A percentile compares a stretch with the other conserved stretches of the same genome.
Evolutionary conservation across 2,797 vertebrate genomes (phyloP).

Genomic region (Ctenopoma kingsleyae): DNA sequence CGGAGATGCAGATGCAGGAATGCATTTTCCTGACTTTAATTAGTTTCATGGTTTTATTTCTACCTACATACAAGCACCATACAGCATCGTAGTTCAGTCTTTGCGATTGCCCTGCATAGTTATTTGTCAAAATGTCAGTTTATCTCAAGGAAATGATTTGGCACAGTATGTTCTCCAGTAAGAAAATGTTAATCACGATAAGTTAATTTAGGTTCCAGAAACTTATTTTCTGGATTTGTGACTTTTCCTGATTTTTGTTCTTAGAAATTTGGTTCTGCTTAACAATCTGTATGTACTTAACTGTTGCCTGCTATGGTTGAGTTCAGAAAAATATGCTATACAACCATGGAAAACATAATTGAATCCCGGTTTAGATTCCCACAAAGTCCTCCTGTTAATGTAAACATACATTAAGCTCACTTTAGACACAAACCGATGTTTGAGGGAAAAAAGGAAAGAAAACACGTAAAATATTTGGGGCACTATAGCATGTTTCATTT

Average conservation of each 20-base stretch:
- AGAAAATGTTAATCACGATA: conserved; percentile 7
- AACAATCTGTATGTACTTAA: conserved; percentile 27
- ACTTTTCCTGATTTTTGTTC: conserved; percentile 5
- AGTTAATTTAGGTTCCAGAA: neutral
- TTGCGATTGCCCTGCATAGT: neutral
- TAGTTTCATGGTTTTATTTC: no score
- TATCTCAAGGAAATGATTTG: neutral
- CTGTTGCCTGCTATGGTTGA: no score
- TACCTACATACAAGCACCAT: no score
- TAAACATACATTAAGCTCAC: conserved; percentile 51
- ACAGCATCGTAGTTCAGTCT: no score
- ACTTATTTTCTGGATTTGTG: neutral
- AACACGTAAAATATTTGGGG: conserved; percentile 54
- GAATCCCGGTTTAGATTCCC: conserved; percentile 65
- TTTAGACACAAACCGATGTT: conserved; percentile 47
- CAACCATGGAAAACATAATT: conserved; percentile 67
- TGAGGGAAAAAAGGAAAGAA: conserved; percentile 3
- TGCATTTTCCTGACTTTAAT: no score
- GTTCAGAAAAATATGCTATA: conserved; percentile 31
- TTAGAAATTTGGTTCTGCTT: neutral
- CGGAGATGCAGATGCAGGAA: no score
- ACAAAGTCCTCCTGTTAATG: conserved; percentile 53
- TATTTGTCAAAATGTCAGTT: neutral
- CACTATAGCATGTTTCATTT: conserved; percentile 63
- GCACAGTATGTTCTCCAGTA: neutral